Conservation (phyloP, 2,113 vertebrate genomes). For the Poeciliopsis prolifica region DNA sequence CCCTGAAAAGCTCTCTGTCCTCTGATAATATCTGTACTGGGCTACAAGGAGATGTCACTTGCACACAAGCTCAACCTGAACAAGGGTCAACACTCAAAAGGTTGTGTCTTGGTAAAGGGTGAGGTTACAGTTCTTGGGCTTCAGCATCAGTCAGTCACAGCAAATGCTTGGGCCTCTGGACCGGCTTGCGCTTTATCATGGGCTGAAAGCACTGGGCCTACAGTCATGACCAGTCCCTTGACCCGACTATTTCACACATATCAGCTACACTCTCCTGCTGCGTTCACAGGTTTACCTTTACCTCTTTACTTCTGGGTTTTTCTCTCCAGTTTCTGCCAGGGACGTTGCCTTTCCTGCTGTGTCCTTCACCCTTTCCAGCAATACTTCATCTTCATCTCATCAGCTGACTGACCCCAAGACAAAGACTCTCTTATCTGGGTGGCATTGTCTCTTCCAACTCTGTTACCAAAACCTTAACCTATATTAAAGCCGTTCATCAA, state of each 20-base stretch:
- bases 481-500: constrained; percentile 44
- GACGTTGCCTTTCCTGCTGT: constrained; percentile 67
- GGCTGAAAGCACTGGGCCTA: constrained; percentile 56
- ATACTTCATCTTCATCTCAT: constrained; percentile 50
- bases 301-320: constrained; percentile 50
- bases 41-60: constrained; percentile 83
- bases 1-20: constrained; percentile 94
- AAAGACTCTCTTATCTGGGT: constrained; percentile 73
- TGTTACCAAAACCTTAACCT: constrained; percentile 62
- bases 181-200: constrained; percentile 51
- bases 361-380: constrained; percentile 50
- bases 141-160: constrained; percentile 63
- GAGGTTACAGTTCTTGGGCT: constrained; percentile 88
- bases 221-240: constrained; percentile 40
- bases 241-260: constrained; percentile 24
- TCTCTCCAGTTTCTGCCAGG: constrained; percentile 52
- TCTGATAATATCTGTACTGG: constrained; percentile 94
- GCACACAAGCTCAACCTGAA: constrained; percentile 75
- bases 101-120: constrained; percentile 98
- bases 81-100: constrained; percentile 98
- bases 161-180: constrained; percentile 75
- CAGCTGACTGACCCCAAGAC: constrained; percentile 63
- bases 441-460: constrained; percentile 71
- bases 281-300: constrained; percentile 42
- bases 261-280: constrained; percentile 35